Percentiles rank a stretch among this genome's conserved stretches.
Conservation (phyloP, 2,113 vertebrate genomes). For the Scophthalmus maximus region DNA sequence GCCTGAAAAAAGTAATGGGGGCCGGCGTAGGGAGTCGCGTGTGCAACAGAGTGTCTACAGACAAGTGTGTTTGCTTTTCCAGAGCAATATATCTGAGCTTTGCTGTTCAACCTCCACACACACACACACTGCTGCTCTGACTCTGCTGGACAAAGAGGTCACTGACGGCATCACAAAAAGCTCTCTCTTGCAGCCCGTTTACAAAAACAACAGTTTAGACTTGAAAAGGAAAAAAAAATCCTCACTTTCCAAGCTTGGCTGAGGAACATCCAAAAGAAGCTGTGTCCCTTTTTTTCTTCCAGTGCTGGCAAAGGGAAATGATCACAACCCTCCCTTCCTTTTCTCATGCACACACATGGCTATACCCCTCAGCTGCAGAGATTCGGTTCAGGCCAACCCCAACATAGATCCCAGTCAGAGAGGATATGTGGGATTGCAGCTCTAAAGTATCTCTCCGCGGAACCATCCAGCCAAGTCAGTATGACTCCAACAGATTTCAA, state of each 20-base stretch:
- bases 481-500: conserved; percentile 50
- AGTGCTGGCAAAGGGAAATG: conserved; percentile 5
- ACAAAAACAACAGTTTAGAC: conserved; percentile 58
- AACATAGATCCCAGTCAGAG: conserved; percentile 31
- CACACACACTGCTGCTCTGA: conserved; percentile 52
- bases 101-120: conserved; percentile 40
- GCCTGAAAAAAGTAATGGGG: neutral
- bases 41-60: conserved; percentile 19
- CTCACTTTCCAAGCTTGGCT: conserved; percentile 29
- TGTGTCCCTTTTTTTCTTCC: conserved; percentile 5
- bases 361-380: conserved; percentile 30
- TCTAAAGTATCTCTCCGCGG: conserved; percentile 7
- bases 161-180: conserved; percentile 57
- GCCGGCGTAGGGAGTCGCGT: neutral
- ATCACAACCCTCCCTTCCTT: conserved; percentile 35
- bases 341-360: conserved; percentile 11
- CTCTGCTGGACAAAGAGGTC: conserved; percentile 63
- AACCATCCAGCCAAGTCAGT: conserved; percentile 25
- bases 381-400: conserved; percentile 26
- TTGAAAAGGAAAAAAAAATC: conserved; percentile 36
- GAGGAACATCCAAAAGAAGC: conserved; percentile 40
- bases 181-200: conserved; percentile 41
- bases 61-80: conserved; percentile 61
- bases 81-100: conserved; percentile 30
- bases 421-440: conserved; percentile 26